Conservation (phyloP, 2,888 invertebrate genomes). For the Brassicogethes aeneus region DNA sequence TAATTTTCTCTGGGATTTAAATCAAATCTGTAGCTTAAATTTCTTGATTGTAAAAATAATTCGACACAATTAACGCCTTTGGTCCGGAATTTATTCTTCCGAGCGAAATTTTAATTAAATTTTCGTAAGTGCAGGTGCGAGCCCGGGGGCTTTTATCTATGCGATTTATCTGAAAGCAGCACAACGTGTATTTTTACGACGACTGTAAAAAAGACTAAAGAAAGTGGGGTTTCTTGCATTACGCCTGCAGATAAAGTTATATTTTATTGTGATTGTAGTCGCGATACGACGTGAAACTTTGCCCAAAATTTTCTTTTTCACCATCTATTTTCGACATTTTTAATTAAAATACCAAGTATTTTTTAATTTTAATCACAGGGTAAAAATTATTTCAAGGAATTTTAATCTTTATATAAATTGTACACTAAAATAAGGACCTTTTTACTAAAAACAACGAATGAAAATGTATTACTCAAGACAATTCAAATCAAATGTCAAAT, state of each 20-base stretch:
- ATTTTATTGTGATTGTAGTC: constrained; percentile 26
- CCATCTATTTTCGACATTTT: too few relatives aligned
- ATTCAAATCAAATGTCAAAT: too few relatives aligned
- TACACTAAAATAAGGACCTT: too few relatives aligned
- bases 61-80: constrained; percentile 20
- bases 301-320: too few relatives aligned
- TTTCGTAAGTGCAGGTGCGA: constrained; percentile 23
- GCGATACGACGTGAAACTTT: too few relatives aligned
- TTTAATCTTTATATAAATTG: too few relatives aligned
- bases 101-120: constrained; percentile 17
- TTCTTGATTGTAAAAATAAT: constrained; percentile 21
- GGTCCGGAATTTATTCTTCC: constrained; percentile 14
- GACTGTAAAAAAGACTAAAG: constrained; percentile 25
- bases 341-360: too few relatives aligned
- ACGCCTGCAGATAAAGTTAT: constrained; percentile 27
- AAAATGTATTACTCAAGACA: too few relatives aligned
- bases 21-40: not conserved
- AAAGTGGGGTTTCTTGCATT: constrained; percentile 17
- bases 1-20: not conserved
- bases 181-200: constrained; percentile 30
- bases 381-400: too few relatives aligned
- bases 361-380: too few relatives aligned
- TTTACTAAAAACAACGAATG: too few relatives aligned
- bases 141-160: constrained; percentile 28
- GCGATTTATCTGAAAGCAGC: constrained; percentile 30